Evolutionary conservation across 2,113 vertebrate species (phyloP), one percentile per base, ranked within the genome.

Genomic region (Hypocryptadius cinnamomeus): DNA sequence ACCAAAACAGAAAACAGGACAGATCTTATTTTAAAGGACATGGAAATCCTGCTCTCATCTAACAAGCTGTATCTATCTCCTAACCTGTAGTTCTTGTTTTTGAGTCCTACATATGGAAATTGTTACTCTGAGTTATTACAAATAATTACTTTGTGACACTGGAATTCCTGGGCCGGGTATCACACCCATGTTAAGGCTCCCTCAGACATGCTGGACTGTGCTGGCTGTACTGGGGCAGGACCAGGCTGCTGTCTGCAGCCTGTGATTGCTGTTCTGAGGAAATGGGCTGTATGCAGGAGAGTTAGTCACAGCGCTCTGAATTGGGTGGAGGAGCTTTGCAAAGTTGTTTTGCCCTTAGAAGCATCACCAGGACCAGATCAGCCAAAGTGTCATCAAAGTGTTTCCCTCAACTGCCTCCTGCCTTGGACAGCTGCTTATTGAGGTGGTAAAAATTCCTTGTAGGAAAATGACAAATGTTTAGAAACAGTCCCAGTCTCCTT

Each of bases 21-120:
- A 37, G 60, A 35, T 80, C 60, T 74, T 82, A 77, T 57, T 88
- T 91, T 74, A 90, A 81, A 92, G 60, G 51, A 78, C 54, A n/a
- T 70, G 87, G 91, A 92, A 95, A 90, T 31, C 35, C 74, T 92
- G 59, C 81, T 70, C 22, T 90, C 93, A 94, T 77, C 68, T 77
- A 73, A 61, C 44, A 72, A 91, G 70, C 50, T 87, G 50, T 77
- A 94, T 56, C 68, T 85, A 92, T 83, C 89, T 93, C 60, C 79
- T 21, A n/a, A 93, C 92, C 64, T 74, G 89, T 10, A 92, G 69
- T 81, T 92, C 93, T 92, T 85, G 86, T 48, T 91, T 94, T 72
- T 82, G 69, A 91, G 79, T 60, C 50, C 30, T 89, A 45, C 79
- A 90, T 92, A 94, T 92, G 94, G 96, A 95, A 96, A 96, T 83